A percentile compares a stretch with the other conserved stretches of the same genome.
Conservation (phyloP, 1,140 invertebrate genomes). For the Drosophila sproati region DNA sequence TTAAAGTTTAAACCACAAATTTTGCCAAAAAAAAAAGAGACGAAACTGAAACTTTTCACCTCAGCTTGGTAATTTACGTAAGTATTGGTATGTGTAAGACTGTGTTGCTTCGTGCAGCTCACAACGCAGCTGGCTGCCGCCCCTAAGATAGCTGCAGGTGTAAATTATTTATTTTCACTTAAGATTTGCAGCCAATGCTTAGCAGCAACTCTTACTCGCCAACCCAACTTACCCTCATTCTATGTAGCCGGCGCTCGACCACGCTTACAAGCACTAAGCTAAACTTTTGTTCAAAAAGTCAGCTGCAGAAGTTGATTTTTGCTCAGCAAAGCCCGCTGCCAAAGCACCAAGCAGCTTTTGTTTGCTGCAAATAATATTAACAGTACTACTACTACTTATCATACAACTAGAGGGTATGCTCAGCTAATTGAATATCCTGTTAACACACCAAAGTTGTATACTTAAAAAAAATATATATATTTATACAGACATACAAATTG, state of each 20-base stretch:
- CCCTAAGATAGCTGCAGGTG: constrained; percentile 74
- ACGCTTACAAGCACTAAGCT: constrained; percentile 59
- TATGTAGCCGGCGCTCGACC: constrained; percentile 12
- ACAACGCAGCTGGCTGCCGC: constrained; percentile 29
- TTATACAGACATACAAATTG: too few species aligned
- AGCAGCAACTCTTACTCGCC: neutral
- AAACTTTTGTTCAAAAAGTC: constrained; percentile 75
- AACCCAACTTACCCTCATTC: neutral
- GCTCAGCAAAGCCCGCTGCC: constrained; percentile 40
- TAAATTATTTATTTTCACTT: constrained; percentile 84
- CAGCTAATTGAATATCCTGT: neutral
- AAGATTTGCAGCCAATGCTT: constrained; percentile 65
- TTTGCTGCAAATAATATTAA: constrained; percentile 80
- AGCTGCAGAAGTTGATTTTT: constrained; percentile 79
- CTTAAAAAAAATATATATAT: too few species aligned
- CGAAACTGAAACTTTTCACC: constrained; percentile 75
- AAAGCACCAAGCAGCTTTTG: constrained; percentile 51
- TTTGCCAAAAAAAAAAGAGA: constrained; percentile 54
- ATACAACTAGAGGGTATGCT: constrained; percentile 1
- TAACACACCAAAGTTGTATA: neutral
- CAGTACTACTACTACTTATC: constrained; percentile 29
- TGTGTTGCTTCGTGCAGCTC: constrained; percentile 11
- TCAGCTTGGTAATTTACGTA: constrained; percentile 60
- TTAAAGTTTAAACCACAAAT: constrained; percentile 77
- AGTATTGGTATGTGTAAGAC: constrained; percentile 45